A percentile compares a stretch with the other conserved stretches of the same genome.
These are phyloP conservation scores for Drosophila ustulata DNA, from an alignment of 2,888 invertebrate genomes.

Conservation along the genomic window DNA sequence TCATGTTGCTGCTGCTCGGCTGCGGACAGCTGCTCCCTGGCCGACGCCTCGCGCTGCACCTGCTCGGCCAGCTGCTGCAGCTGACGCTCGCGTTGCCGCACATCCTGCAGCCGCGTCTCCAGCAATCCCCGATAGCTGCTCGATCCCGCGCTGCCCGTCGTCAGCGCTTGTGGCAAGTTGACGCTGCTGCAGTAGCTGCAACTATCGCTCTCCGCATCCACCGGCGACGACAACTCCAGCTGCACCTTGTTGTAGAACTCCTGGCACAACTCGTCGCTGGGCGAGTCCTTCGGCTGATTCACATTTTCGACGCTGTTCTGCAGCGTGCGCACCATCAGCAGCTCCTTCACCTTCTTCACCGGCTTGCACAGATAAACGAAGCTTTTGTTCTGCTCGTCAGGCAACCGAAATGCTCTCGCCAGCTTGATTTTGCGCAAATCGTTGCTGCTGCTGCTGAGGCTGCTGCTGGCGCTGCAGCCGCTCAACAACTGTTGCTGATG, in stretches of 20 bases:
- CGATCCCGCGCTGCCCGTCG: neutral
- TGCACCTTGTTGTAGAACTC: conserved; percentile 1
- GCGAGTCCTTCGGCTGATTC: conserved; percentile 28
- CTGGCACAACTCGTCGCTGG: neutral
- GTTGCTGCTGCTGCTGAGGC: conserved; percentile 23
- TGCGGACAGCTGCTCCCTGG: neutral
- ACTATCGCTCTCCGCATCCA: neutral
- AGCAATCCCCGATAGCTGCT: neutral
- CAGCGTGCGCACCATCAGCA: conserved; percentile 57
- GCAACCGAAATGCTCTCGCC: conserved; percentile 30
- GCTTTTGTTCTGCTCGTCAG: conserved; percentile 56
- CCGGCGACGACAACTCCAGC: neutral
- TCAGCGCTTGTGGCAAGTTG: neutral
- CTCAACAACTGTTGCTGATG: conserved; percentile 9
- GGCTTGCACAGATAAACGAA: conserved; percentile 67
- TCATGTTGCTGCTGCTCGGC: neutral
- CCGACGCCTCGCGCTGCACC: neutral
- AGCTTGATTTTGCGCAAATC: conserved; percentile 36
- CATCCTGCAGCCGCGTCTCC: conserved; percentile 27
- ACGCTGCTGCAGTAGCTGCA: conserved; percentile 15
- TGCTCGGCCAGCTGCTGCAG: conserved; percentile 14
- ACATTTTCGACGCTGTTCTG: conserved; percentile 49
- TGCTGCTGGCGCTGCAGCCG: conserved; percentile 20
- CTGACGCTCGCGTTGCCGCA: conserved; percentile 26
- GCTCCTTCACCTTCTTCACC: conserved; percentile 52